phyloP scores from a whole-genome alignment of 2,888 invertebrate species.

The Cryptophagus acutangulus region DNA sequence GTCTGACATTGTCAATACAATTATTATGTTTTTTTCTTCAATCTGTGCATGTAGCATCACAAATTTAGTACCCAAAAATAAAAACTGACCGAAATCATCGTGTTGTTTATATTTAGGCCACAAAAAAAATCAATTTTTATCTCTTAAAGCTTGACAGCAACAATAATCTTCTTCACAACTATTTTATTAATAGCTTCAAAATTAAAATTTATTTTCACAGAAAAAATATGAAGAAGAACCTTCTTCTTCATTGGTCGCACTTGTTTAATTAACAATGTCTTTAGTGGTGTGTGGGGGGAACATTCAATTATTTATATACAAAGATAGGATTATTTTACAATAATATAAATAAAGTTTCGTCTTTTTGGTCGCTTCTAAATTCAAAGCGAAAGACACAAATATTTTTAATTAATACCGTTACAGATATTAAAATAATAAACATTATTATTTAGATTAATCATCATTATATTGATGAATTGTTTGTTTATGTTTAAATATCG shows the following conservation, averaged over 20 bases:
- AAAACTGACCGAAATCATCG: background rate
- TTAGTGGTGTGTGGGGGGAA: slow-evolving; percentile 24
- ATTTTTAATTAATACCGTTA: slow-evolving; percentile 14
- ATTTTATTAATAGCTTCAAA: background rate
- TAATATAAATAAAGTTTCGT: slow-evolving; percentile 26
- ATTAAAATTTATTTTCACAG: background rate
- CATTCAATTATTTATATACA: slow-evolving; percentile 32
- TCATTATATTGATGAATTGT: slow-evolving; percentile 29
- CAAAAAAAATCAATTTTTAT: background rate
- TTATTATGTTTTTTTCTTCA: slow-evolving; percentile 38
- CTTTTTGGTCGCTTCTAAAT: too few species aligned
- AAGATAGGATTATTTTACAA: slow-evolving; percentile 32
- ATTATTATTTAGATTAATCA: slow-evolving; percentile 3
- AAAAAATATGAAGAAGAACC: background rate
- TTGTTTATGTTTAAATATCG: slow-evolving; percentile 47
- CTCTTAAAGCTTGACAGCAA: slow-evolving; percentile 2
- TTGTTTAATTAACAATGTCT: slow-evolving; percentile 21
- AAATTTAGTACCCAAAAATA: slow-evolving; percentile 26
- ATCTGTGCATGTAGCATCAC: slow-evolving; percentile 35
- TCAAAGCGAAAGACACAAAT: slow-evolving; percentile 27
- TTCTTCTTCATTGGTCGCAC: slow-evolving; percentile 13
- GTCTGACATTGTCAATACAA: slow-evolving; percentile 48
- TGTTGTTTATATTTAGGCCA: background rate
- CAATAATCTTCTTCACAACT: slow-evolving; percentile 1
- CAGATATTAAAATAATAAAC: slow-evolving; percentile 6